Base-by-base conservation (phyloP, 1,140 invertebrate genomes). In the Sipha flava region DNA sequence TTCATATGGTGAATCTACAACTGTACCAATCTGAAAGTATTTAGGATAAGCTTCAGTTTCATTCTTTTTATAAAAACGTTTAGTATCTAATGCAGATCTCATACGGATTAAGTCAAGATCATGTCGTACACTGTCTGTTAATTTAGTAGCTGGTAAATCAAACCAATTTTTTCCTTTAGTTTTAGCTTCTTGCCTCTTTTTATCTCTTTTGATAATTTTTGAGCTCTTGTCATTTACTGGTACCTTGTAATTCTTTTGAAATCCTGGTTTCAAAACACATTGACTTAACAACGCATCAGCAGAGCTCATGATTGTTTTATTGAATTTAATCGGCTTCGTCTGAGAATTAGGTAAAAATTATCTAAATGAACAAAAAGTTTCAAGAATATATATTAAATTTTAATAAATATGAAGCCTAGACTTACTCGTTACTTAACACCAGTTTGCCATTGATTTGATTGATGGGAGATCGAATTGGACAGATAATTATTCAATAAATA, bases 41-140 rank as follows among this genome's bases (percentile, higher is more conserved):
- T 97, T 98, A 0, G 95, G 95, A 40, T 95, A 83, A 1, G 89
- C 90, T 86, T 94, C 92, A 47, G 92, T 88, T 84, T 96, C 94
- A 85, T 95, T 96, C 82, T 94, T 93, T 85, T 97, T 98, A 86
- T 97, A 98, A 84, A 98, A 98, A 75, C 90, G 90, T 85, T 97
- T 97, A 0, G 94, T 92, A 88, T 98, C 93, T 3, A 98, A 86
- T 6, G 90, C 93, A n/a, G 93, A 92, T 84, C 97, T 90, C 95
- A 98, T 97, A 86, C 94, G 91, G 1, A 99, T 85, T 5, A 97
- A 85, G 86, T 94, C 89, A 7, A 98, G 87, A 85, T 98, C 95
- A 83, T 92, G 92, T 84, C 92, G 92, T 6, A 92, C 85, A 85
- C 98, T 95, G 29, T 95, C 91, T 0, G 94, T 97, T 81, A 98